Conservation (phyloP, 2,797 vertebrate species). For the Gallirallus australis region DNA sequence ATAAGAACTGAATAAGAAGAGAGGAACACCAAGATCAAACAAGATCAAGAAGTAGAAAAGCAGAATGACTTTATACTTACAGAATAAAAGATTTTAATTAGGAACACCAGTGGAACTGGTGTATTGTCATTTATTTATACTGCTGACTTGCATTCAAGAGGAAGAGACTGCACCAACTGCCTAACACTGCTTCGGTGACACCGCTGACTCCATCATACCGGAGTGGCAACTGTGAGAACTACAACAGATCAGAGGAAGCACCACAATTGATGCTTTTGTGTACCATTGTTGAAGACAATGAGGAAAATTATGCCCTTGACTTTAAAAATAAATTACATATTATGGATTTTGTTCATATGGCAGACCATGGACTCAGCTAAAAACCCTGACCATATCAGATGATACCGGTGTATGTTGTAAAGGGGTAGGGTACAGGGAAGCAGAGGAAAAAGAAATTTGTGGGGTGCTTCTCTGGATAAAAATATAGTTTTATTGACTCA, state of each 20-base stretch:
- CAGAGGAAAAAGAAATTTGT: neutral
- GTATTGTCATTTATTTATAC: neutral
- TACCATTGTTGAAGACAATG: neutral
- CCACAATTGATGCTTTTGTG: neutral
- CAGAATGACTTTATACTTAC: neutral
- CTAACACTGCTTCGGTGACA: neutral
- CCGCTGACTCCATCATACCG: neutral
- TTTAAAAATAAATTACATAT: neutral
- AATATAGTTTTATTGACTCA: slow-evolving; percentile 45
- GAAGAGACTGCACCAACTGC: neutral
- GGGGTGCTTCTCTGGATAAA: neutral
- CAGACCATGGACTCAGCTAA: neutral
- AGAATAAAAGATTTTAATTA: neutral
- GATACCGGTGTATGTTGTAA: neutral
- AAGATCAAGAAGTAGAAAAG: neutral
- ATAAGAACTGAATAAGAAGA: neutral
- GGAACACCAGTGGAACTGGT: neutral
- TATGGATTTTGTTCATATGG: neutral
- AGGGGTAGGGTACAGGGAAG: neutral
- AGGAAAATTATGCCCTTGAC: neutral
- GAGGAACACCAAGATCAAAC: neutral
- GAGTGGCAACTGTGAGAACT: neutral
- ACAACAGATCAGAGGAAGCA: neutral
- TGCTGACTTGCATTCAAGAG: neutral
- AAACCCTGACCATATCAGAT: neutral